A percentile compares a stretch with the other conserved stretches of the same genome.
phyloP scores from a whole-genome alignment of 2,888 invertebrate species.

The Mimas tiliae region DNA sequence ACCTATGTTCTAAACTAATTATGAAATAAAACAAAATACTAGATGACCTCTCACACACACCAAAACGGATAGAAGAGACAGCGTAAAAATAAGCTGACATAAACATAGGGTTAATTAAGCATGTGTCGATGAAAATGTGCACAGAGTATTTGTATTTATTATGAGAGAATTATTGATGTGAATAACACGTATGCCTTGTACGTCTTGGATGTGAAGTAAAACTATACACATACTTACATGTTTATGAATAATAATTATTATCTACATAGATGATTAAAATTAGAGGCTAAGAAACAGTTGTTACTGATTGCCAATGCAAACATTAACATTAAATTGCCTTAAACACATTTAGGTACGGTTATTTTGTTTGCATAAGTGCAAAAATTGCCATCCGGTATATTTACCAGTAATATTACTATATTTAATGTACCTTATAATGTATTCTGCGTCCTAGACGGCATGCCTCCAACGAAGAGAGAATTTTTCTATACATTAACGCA shows the following conservation, averaged over 20 bases:
- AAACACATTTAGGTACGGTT: not conserved
- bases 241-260: not conserved
- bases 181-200: not conserved
- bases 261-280: not conserved
- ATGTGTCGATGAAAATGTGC: not conserved
- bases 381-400: not conserved
- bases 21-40: too few species aligned
- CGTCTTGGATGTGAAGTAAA: not conserved
- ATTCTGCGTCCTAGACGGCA: not conserved
- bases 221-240: not conserved
- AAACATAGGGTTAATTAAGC: too few species aligned
- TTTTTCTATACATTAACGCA: slow-evolving; percentile 22
- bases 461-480: slow-evolving; percentile 26
- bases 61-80: not conserved
- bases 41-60: too few species aligned
- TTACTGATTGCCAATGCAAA: not conserved
- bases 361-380: slow-evolving; percentile 8
- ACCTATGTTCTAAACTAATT: not conserved
- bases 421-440: not conserved
- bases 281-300: not conserved
- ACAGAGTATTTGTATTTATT: not conserved
- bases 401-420: not conserved
- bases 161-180: not conserved
- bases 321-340: not conserved
- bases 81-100: too few species aligned